phyloP scores from a whole-genome alignment of 2,888 invertebrate species.

The Caenorhabditis angaria region DNA sequence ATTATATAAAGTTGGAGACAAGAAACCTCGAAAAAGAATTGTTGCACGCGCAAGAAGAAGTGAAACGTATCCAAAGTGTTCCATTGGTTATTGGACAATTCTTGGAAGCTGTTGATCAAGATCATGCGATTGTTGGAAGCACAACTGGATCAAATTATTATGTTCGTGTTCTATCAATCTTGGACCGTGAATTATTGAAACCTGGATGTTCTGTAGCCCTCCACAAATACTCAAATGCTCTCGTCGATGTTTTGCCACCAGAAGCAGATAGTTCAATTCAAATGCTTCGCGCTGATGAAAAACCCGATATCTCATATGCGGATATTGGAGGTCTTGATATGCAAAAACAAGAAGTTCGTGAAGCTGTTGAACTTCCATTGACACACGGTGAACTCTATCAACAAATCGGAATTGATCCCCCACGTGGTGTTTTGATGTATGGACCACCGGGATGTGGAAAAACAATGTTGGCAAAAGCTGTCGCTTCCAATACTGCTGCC shows the following conservation, averaged over 20 bases:
- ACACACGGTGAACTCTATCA: slow-evolving; percentile 98
- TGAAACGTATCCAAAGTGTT: slow-evolving; percentile 97
- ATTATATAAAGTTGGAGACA: slow-evolving; percentile 99
- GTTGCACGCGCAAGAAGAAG: slow-evolving; percentile 90
- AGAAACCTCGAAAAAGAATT: slow-evolving; percentile 98
- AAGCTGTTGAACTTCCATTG: slow-evolving; percentile 95
- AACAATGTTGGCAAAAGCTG: slow-evolving; percentile 92
- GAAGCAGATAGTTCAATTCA: slow-evolving; percentile 99
- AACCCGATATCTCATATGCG: slow-evolving; percentile 91
- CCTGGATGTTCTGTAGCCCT: slow-evolving; percentile 97
- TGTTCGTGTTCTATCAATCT: slow-evolving; percentile 95
- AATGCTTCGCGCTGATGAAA: slow-evolving; percentile 84
- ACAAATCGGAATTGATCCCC: slow-evolving; percentile 96
- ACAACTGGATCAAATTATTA: slow-evolving; percentile 99
- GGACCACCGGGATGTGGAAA: slow-evolving; percentile 99
- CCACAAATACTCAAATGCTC: slow-evolving; percentile 98
- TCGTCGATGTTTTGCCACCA: slow-evolving; percentile 97
- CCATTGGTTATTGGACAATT: slow-evolving; percentile 99
- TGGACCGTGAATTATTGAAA: slow-evolving; percentile 94
- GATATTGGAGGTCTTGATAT: slow-evolving; percentile 99
- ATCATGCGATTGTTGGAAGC: slow-evolving; percentile 98
- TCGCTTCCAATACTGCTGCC: slow-evolving; percentile 76
- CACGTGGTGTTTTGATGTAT: slow-evolving; percentile 96
- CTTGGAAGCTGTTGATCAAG: slow-evolving; percentile 97
- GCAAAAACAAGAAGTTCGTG: slow-evolving; percentile 97